Evolutionary conservation across 2,888 invertebrate genomes (phyloP).

Genomic region (Anarsia innoxiella): DNA sequence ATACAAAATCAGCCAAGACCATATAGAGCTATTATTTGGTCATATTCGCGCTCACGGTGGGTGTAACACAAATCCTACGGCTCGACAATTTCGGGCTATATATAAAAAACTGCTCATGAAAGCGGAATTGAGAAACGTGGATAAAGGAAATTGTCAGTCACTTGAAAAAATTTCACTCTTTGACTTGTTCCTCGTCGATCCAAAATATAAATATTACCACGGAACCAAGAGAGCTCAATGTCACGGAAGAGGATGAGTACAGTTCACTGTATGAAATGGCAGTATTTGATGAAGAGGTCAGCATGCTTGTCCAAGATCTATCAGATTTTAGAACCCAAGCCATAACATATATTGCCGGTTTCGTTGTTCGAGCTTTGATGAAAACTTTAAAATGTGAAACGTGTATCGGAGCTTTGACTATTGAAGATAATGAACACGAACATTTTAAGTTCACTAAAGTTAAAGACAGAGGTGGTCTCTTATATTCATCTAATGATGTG

Average conservation of each 20-base stretch:
- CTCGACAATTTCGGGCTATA: not conserved
- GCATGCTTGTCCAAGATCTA: not conserved
- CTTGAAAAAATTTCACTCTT: not conserved
- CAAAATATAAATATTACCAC: not conserved
- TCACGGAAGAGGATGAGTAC: not conserved
- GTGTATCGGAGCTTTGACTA: not conserved
- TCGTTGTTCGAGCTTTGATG: not conserved
- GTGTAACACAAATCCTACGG: not conserved
- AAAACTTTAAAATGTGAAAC: not conserved
- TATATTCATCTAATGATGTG: not conserved
- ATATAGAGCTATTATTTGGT: not conserved
- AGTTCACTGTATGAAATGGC: not conserved
- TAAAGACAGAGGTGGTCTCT: not conserved
- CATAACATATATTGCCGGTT: not conserved
- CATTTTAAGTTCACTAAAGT: too few species aligned
- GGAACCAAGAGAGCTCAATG: not conserved
- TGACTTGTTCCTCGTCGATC: not conserved
- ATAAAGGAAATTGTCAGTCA: not conserved
- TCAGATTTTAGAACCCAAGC: not conserved
- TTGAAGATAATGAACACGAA: too few species aligned
- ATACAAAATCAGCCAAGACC: conserved; percentile 8
- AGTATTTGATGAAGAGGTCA: not conserved
- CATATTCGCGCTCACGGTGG: not conserved
- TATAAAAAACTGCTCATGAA: not conserved
- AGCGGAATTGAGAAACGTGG: not conserved